A percentile compares a stretch with the other conserved stretches of the same genome.
Conservation (phyloP, 2,113 vertebrate genomes). For the Hyaena hyaena region DNA sequence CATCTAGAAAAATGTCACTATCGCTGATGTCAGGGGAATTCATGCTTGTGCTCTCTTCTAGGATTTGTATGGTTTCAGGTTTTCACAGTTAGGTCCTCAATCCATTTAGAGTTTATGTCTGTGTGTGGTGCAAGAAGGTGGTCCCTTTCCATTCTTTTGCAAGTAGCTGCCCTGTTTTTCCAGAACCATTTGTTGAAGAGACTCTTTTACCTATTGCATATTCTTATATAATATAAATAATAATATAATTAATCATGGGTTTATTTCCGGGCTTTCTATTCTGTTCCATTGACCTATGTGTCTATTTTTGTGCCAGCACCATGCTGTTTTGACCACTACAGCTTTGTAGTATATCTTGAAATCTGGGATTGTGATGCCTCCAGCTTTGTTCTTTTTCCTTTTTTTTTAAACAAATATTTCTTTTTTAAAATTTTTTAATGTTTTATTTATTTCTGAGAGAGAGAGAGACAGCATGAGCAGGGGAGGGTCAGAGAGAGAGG, state of each 20-base stretch:
- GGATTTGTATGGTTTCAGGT: background rate
- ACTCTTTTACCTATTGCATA: background rate
- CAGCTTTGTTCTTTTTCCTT: background rate
- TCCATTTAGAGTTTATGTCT: background rate
- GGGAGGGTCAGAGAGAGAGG: too few relatives aligned
- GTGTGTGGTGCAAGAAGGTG: background rate
- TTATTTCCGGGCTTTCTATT: background rate
- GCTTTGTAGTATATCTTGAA: background rate
- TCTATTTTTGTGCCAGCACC: background rate
- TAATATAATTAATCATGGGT: background rate
- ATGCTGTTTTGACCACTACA: background rate
- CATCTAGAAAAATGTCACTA: background rate
- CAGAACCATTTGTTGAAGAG: background rate
- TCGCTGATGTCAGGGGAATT: background rate
- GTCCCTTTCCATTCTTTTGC: background rate
- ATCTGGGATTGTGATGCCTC: background rate
- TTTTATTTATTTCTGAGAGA: too few relatives aligned
- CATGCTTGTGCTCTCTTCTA: background rate
- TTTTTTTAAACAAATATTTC: too few relatives aligned
- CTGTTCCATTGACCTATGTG: background rate
- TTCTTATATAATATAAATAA: background rate
- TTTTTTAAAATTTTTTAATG: too few relatives aligned
- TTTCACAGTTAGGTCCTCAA: background rate
- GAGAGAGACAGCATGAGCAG: too few relatives aligned
- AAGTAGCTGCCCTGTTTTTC: background rate